Conservation (phyloP, 2,888 invertebrate species). For the Meloe dianella region DNA sequence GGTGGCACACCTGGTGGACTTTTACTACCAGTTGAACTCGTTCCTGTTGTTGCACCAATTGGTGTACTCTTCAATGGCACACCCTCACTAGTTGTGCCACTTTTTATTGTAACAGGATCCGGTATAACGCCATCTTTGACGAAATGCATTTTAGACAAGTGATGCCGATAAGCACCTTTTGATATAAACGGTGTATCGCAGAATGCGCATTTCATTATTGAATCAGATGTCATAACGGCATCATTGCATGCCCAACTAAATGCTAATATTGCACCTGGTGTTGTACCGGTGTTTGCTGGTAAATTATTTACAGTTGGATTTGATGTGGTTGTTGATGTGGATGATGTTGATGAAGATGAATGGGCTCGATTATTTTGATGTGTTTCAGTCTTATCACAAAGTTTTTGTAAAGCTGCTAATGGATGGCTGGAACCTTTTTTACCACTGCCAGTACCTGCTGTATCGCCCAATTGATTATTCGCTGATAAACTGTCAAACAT, state of each 20-base stretch:
- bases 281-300: slow-evolving; percentile 61
- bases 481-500: slow-evolving; percentile 89
- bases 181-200: slow-evolving; percentile 96
- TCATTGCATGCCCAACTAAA: slow-evolving; percentile 96
- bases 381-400: slow-evolving; percentile 93
- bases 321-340: slow-evolving; percentile 48
- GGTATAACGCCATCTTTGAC: slow-evolving; percentile 89
- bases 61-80: slow-evolving; percentile 50
- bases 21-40: slow-evolving; percentile 47
- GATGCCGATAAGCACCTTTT: slow-evolving; percentile 95
- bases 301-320: slow-evolving; percentile 46
- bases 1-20: slow-evolving; percentile 59
- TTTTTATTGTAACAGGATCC: slow-evolving; percentile 72
- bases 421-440: slow-evolving; percentile 84
- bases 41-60: slow-evolving; percentile 42
- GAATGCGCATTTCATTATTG: slow-evolving; percentile 92
- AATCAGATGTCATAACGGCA: slow-evolving; percentile 83
- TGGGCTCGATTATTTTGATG: slow-evolving; percentile 62
- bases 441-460: slow-evolving; percentile 61
- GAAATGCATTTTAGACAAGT: slow-evolving; percentile 94
- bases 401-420: slow-evolving; percentile 90
- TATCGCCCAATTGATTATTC: slow-evolving; percentile 53
- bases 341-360: slow-evolving; percentile 45
- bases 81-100: slow-evolving; percentile 45
- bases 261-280: slow-evolving; percentile 83